A percentile compares a stretch with the other conserved stretches of the same genome.
These are phyloP conservation scores for Pempheris klunzingeri DNA, from an alignment of 2,797 vertebrate genomes.

Conservation along the genomic window DNA sequence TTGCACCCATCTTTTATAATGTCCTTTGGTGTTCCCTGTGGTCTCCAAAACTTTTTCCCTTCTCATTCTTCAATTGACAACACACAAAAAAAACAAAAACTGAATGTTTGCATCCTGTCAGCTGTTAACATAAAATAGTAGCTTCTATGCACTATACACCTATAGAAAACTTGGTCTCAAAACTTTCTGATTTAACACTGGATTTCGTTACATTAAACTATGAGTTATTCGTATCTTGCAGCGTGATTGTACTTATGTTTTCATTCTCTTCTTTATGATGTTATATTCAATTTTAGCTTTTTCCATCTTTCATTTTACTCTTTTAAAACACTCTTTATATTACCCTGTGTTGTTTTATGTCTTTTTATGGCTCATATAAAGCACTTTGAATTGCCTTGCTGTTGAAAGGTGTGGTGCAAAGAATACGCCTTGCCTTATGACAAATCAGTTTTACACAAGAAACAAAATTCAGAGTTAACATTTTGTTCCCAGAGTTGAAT, in stretches of 20 bases:
- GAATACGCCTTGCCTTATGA: not conserved
- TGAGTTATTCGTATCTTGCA: no score
- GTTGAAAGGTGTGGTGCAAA: not conserved
- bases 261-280: no score
- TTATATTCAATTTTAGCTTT: not conserved
- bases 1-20: no score
- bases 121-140: no score
- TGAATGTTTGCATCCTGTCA: not conserved
- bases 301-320: not conserved
- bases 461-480: not conserved
- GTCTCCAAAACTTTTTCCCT: no score
- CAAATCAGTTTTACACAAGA: not conserved
- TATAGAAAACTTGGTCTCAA: no score
- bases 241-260: not conserved
- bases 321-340: no score
- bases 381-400: not conserved
- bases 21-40: no score
- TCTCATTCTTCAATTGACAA: not conserved
- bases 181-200: no score
- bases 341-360: not conserved
- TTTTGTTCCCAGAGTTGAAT: not conserved
- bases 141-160: no score
- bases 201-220: no score
- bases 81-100: not conserved
- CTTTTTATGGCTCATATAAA: not conserved